A percentile compares a stretch with the other conserved stretches of the same genome.
phyloP scores from a whole-genome alignment of 2,113 vertebrate species.

The Glareola pratincola region DNA sequence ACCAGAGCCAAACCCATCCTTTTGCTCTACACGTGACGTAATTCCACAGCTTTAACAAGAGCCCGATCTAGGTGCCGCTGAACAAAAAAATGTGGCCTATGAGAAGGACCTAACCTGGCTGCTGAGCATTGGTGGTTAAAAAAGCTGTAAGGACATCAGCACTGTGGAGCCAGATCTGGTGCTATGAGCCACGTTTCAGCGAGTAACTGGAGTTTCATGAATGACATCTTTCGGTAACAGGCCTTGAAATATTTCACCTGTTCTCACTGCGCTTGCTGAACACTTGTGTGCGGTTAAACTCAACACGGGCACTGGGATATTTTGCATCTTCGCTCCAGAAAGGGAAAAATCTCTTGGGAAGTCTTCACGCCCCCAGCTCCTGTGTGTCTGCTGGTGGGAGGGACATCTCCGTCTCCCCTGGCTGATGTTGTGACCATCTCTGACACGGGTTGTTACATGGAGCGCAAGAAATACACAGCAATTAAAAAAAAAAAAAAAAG shows the following conservation, averaged over 20 bases:
- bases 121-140: background rate
- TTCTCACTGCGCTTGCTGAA: background rate
- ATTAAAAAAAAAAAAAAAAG: background rate
- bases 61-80: no score
- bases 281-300: rapidly evolving
- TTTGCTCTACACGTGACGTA: background rate
- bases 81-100: background rate
- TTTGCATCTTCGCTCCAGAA: background rate
- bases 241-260: background rate
- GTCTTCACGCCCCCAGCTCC: background rate
- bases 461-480: background rate
- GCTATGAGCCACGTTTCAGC: background rate
- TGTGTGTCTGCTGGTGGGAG: background rate
- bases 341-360: background rate
- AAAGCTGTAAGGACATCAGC: background rate
- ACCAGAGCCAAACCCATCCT: background rate
- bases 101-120: background rate
- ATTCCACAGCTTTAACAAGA: background rate
- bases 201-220: background rate
- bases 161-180: background rate
- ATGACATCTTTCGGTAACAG: background rate
- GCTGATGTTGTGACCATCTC: background rate
- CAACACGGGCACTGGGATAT: background rate
- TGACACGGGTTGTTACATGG: rapidly evolving
- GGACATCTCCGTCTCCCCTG: rapidly evolving